Evolutionary conservation across 1,140 invertebrate genomes (phyloP).

Genomic region (Aphelenchoides fujianensis): DNA sequence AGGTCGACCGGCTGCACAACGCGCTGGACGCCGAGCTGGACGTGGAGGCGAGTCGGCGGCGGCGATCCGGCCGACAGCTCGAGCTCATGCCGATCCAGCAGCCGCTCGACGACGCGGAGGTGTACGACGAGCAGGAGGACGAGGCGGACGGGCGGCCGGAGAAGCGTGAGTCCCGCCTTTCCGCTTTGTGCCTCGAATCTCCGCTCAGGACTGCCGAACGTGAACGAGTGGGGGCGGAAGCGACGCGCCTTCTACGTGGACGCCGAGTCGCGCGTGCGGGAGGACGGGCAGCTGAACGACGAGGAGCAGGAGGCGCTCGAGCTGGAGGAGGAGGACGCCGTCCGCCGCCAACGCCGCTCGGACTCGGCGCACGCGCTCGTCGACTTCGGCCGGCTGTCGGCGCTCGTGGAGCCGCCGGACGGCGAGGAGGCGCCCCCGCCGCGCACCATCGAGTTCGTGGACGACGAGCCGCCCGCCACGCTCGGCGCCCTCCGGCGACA

Average conservation of each 20-base stretch:
- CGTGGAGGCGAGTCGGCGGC: background rate
- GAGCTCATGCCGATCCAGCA: background rate
- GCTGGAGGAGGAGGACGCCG: constrained; percentile 26
- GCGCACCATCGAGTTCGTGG: background rate
- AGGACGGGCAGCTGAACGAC: constrained; percentile 19
- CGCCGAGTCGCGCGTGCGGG: background rate
- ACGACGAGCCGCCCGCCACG: background rate
- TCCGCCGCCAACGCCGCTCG: constrained; percentile 15
- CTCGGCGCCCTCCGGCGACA: background rate
- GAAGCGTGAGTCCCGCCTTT: background rate
- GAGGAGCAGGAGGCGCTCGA: constrained; percentile 25
- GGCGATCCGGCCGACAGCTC: background rate
- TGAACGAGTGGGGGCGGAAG: constrained; percentile 24
- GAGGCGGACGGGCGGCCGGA: background rate
- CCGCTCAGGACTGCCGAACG: constrained; percentile 7
- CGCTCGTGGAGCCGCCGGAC: constrained; percentile 5
- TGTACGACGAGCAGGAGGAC: constrained; percentile 38
- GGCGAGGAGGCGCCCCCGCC: constrained; percentile 3
- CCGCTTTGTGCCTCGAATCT: background rate
- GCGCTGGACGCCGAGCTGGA: background rate
- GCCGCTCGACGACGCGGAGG: constrained; percentile 40
- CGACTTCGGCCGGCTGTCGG: background rate
- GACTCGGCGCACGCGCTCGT: constrained; percentile 13
- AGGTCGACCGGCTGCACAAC: constrained; percentile 14
- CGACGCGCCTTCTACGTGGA: constrained; percentile 18